Evolutionary conservation across 2,113 vertebrate genomes (phyloP).

Genomic region (Synchiropus splendidus): DNA sequence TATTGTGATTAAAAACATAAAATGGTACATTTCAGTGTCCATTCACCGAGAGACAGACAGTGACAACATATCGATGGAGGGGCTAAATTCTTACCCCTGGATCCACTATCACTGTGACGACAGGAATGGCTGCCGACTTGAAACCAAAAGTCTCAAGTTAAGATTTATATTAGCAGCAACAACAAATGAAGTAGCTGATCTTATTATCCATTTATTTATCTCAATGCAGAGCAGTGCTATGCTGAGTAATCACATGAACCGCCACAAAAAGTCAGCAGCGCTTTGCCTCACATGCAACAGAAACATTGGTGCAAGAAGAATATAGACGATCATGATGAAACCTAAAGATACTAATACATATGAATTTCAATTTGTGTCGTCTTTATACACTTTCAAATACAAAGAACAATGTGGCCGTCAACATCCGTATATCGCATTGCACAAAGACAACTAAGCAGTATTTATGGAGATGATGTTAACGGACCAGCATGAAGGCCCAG

Average conservation of each 20-base stretch:
- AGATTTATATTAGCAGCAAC: conserved; percentile 21
- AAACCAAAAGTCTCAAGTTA: conserved; percentile 57
- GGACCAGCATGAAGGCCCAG: too few relatives aligned
- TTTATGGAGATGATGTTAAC: too few relatives aligned
- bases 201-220: conserved; percentile 2
- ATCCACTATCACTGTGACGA: conserved; percentile 64
- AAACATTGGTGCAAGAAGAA: too few relatives aligned
- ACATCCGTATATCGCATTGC: too few relatives aligned
- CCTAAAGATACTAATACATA: too few relatives aligned
- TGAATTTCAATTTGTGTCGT: too few relatives aligned
- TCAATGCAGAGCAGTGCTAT: not conserved
- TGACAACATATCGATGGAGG: conserved; percentile 9
- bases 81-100: conserved; percentile 56
- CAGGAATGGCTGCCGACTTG: conserved; percentile 61
- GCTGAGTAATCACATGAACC: conserved; percentile 1
- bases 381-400: too few relatives aligned
- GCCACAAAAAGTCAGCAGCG: conserved; percentile 1
- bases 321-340: too few relatives aligned
- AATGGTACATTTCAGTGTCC: not conserved
- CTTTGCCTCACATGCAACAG: conserved; percentile 18
- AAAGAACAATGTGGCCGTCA: too few relatives aligned
- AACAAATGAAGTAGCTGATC: conserved; percentile 1
- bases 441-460: too few relatives aligned
- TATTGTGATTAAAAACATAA: not conserved
- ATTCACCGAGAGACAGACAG: not conserved